Evolutionary conservation across 2,113 vertebrate genomes (phyloP), one percentile per base, ranked within the genome.

Genomic region (Seriola quinqueradiata): DNA sequence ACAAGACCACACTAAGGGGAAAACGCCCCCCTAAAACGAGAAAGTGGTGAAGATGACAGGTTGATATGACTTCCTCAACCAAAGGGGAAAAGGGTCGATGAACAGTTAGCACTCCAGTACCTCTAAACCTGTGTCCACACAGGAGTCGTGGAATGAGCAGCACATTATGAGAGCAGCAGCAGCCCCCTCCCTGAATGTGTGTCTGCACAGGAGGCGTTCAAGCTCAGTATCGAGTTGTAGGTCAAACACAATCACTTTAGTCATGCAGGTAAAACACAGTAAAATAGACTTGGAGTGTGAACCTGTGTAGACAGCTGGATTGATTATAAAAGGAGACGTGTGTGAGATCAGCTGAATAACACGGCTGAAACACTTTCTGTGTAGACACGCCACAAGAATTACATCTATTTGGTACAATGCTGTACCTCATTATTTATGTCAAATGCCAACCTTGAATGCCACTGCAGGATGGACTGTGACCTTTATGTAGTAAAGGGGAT

Each of bases 401-500:
- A 54, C n/a, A 11, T 57, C 4, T 3, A 21, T 57, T 25, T 54
- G 21, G 19, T n/a, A 10, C 21, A 54, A 54, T n/a, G 9, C 52
- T 23, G 52, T 8, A 54, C 10, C 8, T n/a, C 1, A n/a, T 9
- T 21, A n/a, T 9, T 23, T 23, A 25, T 1, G 10, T 57, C 21
- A 23, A 57, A 57, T 4, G 9, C 1, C 5, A 78, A 23, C 11
- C 1, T 42, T 42, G 36, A 54, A 7, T 55, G 58, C 17, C 13
- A 63, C 16, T 16, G n/a, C 55, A 59, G 32, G 28, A 50, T 13
- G 23, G 34, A 40, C 28, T 21, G 21, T 60, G 42, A 77, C 54
- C 75, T 77, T 78, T 61, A 54, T 54, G 34, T 21, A 52, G 28
- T 32, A 58, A 48, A 46, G 19, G 6, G 21, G 28, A n/a, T 70